Base-by-base conservation (phyloP, 2,888 invertebrate species). In the Elegia similella region DNA sequence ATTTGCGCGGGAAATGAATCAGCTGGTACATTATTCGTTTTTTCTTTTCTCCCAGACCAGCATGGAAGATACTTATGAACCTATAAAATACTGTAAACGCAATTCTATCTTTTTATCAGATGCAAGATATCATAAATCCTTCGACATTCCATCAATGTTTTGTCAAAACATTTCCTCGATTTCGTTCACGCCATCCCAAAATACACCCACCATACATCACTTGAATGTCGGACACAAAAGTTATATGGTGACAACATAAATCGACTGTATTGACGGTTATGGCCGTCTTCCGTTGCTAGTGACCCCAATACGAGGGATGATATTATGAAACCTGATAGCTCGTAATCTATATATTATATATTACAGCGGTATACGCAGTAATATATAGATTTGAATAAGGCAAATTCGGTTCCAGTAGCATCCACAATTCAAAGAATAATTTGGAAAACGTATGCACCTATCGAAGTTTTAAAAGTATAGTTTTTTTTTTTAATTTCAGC, bases 171-270 rank as follows among this genome's bases (percentile, higher is more conserved):
- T 46, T 46, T 23, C 23, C 46, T 23, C 23, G 46, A 38, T n/a
- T 23, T 23, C 23, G 12, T 23, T 17, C 23, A 23, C 17, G 23
- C 46, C n/a, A 2, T 46, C 12, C 46, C 17, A 6, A 46, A 29
- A 46, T 29, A 46, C 23, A 6, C 2, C n/a, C 1, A 6, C 30
- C 8, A 7, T 12, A 13, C 13, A 15, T 32, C 48, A 55, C 52
- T 60, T 61, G 68, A 65, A 75, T 78, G 80, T 80, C 73, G 74
- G 77, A 76, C 69, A 73, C 76, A 74, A 81, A 82, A 84, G 78
- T 84, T 80, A 82, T 80, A 82, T 80, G 74, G 79, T 70, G 69
- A 63, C 64, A 67, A 66, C 74, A 82, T 87, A 85, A 84, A 86
- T 85, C 75, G 64, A 55, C 62, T 59, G 63, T 73, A 78, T 78